Percentiles rank a stretch among this genome's conserved stretches.
Conservation (phyloP, 2,888 invertebrate genomes). For the Drosophila niveifrons region DNA sequence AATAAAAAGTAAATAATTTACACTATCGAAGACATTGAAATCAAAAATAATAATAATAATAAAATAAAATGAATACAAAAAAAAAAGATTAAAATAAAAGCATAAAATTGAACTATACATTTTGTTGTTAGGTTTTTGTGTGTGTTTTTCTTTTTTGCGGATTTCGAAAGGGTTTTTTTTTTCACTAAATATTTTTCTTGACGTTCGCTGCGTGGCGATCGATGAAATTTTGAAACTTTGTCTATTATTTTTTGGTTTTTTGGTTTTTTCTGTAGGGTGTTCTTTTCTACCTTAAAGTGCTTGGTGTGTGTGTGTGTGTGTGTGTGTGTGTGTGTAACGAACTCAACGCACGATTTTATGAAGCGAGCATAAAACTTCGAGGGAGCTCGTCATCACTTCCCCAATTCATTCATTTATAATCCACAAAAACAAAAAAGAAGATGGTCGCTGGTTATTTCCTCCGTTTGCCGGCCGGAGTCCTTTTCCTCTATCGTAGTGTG, state of each 20-base stretch:
- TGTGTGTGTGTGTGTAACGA: slow-evolving; percentile 54
- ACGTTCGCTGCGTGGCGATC: slow-evolving; percentile 58
- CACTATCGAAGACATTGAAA: slow-evolving; percentile 47
- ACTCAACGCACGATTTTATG: slow-evolving; percentile 83
- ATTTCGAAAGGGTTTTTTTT: background rate
- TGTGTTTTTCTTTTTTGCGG: too few relatives aligned
- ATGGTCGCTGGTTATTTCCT: slow-evolving; percentile 11
- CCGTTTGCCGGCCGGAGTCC: slow-evolving; percentile 72
- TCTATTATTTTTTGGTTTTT: too few relatives aligned
- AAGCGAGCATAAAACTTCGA: slow-evolving; percentile 82
- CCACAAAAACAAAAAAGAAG: too few relatives aligned
- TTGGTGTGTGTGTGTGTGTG: slow-evolving; percentile 15
- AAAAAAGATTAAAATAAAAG: slow-evolving; percentile 26
- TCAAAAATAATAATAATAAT: slow-evolving; percentile 17
- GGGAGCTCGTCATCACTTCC: slow-evolving; percentile 68
- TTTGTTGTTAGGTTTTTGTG: too few relatives aligned
- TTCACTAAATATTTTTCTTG: slow-evolving; percentile 20
- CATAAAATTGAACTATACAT: slow-evolving; percentile 65
- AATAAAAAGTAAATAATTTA: slow-evolving; percentile 14
- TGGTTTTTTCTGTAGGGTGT: slow-evolving; percentile 5
- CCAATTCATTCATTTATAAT: background rate
- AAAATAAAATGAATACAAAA: slow-evolving; percentile 9
- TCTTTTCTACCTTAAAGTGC: slow-evolving; percentile 5
- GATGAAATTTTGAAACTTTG: slow-evolving; percentile 34
- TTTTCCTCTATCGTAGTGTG: slow-evolving; percentile 9